These are phyloP conservation scores for Acanthosepion esculentum DNA, from an alignment of 2,888 invertebrate genomes.

Conservation along the genomic window DNA sequence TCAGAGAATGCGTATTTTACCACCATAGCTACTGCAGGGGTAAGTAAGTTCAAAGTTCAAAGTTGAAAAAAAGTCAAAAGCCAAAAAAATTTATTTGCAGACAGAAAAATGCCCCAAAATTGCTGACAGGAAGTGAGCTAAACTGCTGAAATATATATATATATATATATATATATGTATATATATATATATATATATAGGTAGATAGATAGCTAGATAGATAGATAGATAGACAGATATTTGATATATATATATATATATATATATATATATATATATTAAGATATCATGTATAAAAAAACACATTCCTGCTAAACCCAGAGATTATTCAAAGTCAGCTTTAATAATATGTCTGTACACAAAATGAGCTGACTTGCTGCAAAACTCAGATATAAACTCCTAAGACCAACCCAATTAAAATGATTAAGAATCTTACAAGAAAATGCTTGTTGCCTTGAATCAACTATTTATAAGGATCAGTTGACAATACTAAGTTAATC, in stretches of 20 bases:
- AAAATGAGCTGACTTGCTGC: not conserved
- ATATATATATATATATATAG: not conserved
- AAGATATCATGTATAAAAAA: not conserved
- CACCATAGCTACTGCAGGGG: constrained; percentile 22
- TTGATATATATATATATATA: not conserved
- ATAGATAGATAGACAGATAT: too few relatives aligned
- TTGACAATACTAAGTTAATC: too few relatives aligned
- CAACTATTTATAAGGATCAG: not conserved
- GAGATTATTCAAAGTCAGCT: constrained; percentile 1
- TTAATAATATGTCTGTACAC: not conserved
- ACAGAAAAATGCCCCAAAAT: not conserved
- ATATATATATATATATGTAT: not conserved
- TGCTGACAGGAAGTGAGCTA: not conserved
- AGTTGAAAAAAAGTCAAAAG: not conserved
- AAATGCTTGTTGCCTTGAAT: not conserved
- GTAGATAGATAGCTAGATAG: too few relatives aligned
- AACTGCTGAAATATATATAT: not conserved
- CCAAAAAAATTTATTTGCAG: not conserved
- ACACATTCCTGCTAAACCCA: constrained; percentile 10
- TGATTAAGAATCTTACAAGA: not conserved
- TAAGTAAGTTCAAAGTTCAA: not conserved
- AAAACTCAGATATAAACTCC: too few relatives aligned
- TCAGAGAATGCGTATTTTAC: constrained; percentile 33
- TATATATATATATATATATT: not conserved
- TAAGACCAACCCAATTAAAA: not conserved